Evolutionary conservation across 2,797 vertebrate genomes (phyloP), one percentile per base, ranked within the genome.

Genomic region (Acrocephalus scirpaceus): DNA sequence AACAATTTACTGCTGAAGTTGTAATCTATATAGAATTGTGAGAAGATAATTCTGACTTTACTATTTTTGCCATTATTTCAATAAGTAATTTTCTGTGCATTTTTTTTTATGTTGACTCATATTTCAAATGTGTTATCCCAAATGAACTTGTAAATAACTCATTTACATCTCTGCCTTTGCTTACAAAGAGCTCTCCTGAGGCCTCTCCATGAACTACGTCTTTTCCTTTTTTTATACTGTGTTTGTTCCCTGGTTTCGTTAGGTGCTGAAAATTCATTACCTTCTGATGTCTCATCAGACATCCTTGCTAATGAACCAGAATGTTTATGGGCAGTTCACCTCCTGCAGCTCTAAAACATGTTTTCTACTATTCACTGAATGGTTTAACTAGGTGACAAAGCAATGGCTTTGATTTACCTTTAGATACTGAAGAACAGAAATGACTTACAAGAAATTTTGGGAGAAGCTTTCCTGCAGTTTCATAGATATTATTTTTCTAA

Each of bases 401-500:
- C 32, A 85, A 83, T 53, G 86, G 20, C 62, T 83, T 92, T 92
- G 70, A 90, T 92, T 93, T 83, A 86, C 19, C 9, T 89, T 91
- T 72, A 83, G 47, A 66, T 86, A 53, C 14, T 19, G 44, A 88
- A 32, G 22, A 92, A 64, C 19, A 79, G 11, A 86, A 65, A 10
- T 71, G 12, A 26, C 64, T 92, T 64, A 36, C 57, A 88, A 42
- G 67, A 96, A 82, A 9, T 58, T 90, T 89, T 65, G 34, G 45
- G 36, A 87, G 13, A 82, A 92, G 42, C 5, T 81, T 94, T 83
- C 79, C 48, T 91, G 60, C 10, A 80, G 81, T 87, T 96, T 95
- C 57, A 91, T 25, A 93, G 58, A 90, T 50, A 92, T 57, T 82
- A 30, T n/a, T 89, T 97, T 95, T 93, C 73, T 89, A 95, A 92